These are phyloP conservation scores for Ovibos moschatus DNA, from an alignment of 2,113 vertebrate genomes.

Conservation along the genomic window DNA sequence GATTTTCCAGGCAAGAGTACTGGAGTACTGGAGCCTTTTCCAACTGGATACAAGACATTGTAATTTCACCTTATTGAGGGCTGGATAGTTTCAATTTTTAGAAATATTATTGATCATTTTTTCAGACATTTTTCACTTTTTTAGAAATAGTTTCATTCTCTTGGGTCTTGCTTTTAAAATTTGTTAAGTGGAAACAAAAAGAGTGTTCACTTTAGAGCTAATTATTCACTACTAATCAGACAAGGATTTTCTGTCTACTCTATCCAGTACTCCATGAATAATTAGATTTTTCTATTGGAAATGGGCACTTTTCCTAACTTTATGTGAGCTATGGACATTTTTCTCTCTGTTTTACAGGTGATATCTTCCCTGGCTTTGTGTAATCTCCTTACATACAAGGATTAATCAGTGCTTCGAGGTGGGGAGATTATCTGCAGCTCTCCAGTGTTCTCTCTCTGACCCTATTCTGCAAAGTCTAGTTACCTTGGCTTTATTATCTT, in stretches of 20 bases:
- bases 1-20: no score
- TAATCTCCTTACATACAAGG: neutral
- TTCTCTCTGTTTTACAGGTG: neutral
- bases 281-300: neutral
- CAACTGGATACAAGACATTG: neutral
- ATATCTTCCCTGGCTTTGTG: neutral
- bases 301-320: neutral
- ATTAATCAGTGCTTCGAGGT: neutral
- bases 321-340: neutral
- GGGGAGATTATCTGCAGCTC: neutral
- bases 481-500: neutral
- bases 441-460: neutral
- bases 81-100: neutral
- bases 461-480: neutral
- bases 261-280: neutral
- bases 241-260: neutral
- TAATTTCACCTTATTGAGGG: neutral
- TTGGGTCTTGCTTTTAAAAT: neutral
- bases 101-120: neutral
- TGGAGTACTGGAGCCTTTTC: no score
- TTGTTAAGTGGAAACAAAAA: neutral
- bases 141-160: neutral
- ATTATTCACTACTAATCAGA: neutral
- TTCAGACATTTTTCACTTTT: neutral
- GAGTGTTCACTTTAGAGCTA: neutral